A percentile compares a stretch with the other conserved stretches of the same genome.
phyloP scores from a whole-genome alignment of 1,140 invertebrate genomes.

The Drosophila arawakana region DNA sequence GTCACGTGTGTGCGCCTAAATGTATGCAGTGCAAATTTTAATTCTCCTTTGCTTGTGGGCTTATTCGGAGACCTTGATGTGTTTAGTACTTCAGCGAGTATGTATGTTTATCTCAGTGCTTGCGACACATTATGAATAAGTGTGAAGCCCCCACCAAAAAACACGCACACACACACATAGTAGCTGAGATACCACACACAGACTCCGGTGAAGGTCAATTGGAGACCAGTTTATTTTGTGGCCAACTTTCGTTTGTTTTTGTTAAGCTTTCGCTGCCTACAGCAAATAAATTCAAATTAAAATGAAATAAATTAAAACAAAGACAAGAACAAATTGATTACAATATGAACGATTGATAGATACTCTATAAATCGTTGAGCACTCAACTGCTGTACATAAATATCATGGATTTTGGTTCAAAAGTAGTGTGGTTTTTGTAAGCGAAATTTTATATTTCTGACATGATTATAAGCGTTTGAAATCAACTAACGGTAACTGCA shows the following conservation, averaged over 20 bases:
- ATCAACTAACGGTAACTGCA: too few relatives aligned
- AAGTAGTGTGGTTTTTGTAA: too few relatives aligned
- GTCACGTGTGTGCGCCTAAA: constrained; percentile 60
- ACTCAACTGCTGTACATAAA: too few relatives aligned
- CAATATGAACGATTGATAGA: not conserved
- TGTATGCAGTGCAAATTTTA: constrained; percentile 62
- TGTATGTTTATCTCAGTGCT: constrained; percentile 2
- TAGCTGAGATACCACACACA: not conserved
- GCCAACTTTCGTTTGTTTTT: constrained; percentile 1
- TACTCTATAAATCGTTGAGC: not conserved
- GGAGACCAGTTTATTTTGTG: constrained; percentile 35
- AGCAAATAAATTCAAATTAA: constrained; percentile 75
- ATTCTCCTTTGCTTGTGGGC: constrained; percentile 31
- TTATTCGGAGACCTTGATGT: constrained; percentile 13
- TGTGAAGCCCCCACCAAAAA: constrained; percentile 6
- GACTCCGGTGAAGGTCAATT: constrained; percentile 37
- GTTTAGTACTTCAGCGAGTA: constrained; percentile 6
- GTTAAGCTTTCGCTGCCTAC: not conserved
- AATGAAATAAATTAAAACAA: constrained; percentile 73
- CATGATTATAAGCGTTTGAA: too few relatives aligned
- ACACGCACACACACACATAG: not conserved
- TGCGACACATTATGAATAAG: constrained; percentile 12
- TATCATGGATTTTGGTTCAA: too few relatives aligned
- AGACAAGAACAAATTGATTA: constrained; percentile 2
- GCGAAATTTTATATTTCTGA: too few relatives aligned